Conservation (phyloP, 30 jellyfish, hydroid and myxozoan genomes). For the Chrysaora quinquecirrha region DNA sequence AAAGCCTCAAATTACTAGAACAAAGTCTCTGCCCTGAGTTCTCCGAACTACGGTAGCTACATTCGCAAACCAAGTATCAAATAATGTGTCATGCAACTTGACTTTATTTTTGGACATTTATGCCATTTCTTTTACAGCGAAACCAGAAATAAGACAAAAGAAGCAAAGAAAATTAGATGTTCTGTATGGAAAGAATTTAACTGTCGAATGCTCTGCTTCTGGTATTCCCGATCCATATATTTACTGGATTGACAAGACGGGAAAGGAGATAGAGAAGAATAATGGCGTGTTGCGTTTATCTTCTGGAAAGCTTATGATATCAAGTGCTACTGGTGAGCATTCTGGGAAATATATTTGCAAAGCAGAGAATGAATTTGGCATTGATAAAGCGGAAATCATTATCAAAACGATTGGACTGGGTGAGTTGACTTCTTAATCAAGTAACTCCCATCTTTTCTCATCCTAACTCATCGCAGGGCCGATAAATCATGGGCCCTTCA, state of each 20-base stretch:
- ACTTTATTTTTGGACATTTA: too few relatives aligned
- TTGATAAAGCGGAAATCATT: constrained; percentile 49
- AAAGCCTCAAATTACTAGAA: too few relatives aligned
- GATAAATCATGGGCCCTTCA: too few relatives aligned
- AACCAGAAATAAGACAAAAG: constrained; percentile 50
- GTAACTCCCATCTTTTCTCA: too few relatives aligned
- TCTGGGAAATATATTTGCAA: constrained; percentile 76
- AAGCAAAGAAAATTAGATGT: constrained; percentile 43
- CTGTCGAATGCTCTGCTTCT: constrained; percentile 62
- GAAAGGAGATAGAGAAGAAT: constrained; percentile 60
- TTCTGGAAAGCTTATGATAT: constrained; percentile 65
- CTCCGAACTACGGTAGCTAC: too few relatives aligned
- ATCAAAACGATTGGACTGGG: constrained; percentile 72
- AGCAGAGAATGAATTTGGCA: constrained; percentile 83
- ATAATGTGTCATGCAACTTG: too few relatives aligned
- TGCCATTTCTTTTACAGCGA: constrained; percentile 38
- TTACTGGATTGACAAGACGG: constrained; percentile 70
- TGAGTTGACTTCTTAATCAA: constrained; percentile 7
- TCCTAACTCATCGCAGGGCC: too few relatives aligned
- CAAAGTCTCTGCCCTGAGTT: too few relatives aligned
- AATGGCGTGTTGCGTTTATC: constrained; percentile 39
- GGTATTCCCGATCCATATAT: constrained; percentile 71
- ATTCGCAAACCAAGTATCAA: too few relatives aligned
- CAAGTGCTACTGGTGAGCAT: constrained; percentile 7
- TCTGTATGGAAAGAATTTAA: constrained; percentile 28